Evolutionary conservation across 2,797 vertebrate genomes (phyloP), one percentile per base, ranked within the genome.

Genomic region (Enteromius anoplus): DNA sequence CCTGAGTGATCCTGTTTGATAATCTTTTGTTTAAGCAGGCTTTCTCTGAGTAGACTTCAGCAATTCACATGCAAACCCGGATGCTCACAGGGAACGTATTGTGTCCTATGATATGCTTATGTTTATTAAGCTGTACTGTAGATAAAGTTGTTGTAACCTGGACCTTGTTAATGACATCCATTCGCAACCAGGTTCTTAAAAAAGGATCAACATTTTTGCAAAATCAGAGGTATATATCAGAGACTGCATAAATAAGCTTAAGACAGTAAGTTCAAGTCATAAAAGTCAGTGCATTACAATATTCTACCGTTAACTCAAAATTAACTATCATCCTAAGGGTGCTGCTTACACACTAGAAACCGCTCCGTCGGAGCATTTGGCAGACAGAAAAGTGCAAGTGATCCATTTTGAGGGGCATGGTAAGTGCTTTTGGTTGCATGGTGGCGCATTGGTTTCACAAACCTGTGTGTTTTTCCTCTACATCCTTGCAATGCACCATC

Each of bases 121-220:
- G 84, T 10, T 42, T 90, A 88, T 91, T 89, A 79, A 89, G 60
- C 2, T 65, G 49, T 85, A 32, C 71, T 81, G 32, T 37, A 55
- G 17, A 70, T 87, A 68, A 47, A 89, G 92, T 90, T 92, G 91
- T 91, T 91, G 37, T 32, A 58, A 71, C 19, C 14, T 26, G 23
- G 17, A 12, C 19, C 9, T 37, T 15, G 12, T 26, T 47, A 64
- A 26, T 78, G 71, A 72, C 9, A 78, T 37, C 37, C 37, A 47
- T 3, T 32, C 51, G 19, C 40, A 51, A 80, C 34, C 47, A 72
- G 26, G 53, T 81, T 40, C 51, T 84, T 17, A 68, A 69, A 64
- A 84, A 84, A 80, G 75, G 14, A 77, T 76, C 82, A 55, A 83
- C 86, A 29, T 91, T 93, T 93, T 94, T 94, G 92, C 92, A 91